A percentile compares a stretch with the other conserved stretches of the same genome.
Evolutionary conservation across 2,797 vertebrate species (phyloP).

Genomic region (Cercopithecus mitis): DNA sequence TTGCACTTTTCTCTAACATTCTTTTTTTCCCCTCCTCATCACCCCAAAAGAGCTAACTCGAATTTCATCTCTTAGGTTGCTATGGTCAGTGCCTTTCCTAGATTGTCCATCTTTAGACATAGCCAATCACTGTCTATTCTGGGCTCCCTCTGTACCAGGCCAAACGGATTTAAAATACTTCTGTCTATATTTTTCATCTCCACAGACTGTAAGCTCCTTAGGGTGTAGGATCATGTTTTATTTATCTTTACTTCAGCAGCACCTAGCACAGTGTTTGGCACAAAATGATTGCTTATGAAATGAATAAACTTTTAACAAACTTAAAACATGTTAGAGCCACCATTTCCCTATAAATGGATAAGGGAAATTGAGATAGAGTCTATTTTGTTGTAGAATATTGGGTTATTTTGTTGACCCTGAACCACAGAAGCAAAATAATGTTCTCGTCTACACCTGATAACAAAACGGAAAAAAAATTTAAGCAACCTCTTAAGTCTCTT

Average conservation of each 20-base stretch:
- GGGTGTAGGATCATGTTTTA: background rate
- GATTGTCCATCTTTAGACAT: background rate
- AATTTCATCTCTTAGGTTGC: background rate
- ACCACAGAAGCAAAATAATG: background rate
- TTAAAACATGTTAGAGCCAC: background rate
- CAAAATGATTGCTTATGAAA: constrained; percentile 22
- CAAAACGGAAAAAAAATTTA: constrained; percentile 27
- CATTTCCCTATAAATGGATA: background rate
- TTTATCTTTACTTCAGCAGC: constrained; percentile 20
- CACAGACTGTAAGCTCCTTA: background rate
- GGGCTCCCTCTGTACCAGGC: background rate
- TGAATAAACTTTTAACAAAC: background rate
- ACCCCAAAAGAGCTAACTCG: background rate
- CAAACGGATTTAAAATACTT: background rate
- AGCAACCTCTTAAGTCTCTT: background rate
- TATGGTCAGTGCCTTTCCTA: background rate
- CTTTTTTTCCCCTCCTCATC: background rate
- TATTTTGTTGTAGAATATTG: background rate
- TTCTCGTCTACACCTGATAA: background rate
- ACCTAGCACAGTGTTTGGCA: background rate
- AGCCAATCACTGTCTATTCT: background rate
- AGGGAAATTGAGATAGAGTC: constrained; percentile 8
- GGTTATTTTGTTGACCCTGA: constrained; percentile 11
- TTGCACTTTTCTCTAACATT: background rate
- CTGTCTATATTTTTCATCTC: background rate